A percentile compares a stretch with the other conserved stretches of the same genome.
Evolutionary conservation across 2,113 vertebrate genomes (phyloP).

Genomic region (Anser cygnoides): DNA sequence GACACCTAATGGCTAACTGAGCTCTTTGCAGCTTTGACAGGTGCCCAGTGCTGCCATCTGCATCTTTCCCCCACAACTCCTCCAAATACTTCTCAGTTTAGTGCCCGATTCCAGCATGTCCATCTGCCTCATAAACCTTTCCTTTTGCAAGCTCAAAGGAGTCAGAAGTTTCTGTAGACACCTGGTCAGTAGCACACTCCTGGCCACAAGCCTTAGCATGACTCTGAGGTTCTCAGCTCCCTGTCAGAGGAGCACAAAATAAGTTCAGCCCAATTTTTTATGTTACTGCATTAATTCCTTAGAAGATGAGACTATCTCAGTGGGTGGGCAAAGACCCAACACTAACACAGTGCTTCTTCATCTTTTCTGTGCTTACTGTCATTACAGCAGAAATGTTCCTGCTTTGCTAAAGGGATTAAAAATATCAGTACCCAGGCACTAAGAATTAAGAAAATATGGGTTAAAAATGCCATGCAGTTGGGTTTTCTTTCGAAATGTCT

Average conservation of each 20-base stretch:
- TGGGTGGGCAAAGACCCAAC: background rate
- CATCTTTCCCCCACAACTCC: background rate
- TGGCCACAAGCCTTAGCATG: background rate
- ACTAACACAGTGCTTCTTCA: background rate
- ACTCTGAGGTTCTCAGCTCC: background rate
- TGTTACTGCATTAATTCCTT: background rate
- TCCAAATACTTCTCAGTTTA: background rate
- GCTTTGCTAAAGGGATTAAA: conserved; percentile 21
- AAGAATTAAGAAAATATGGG: conserved; percentile 13
- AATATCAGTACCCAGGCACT: background rate
- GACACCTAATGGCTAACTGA: background rate
- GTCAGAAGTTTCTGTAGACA: background rate
- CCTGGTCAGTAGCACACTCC: background rate
- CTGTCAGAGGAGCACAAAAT: background rate
- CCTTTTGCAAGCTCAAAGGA: background rate
- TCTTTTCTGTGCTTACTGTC: background rate
- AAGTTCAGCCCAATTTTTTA: background rate
- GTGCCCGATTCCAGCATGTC: background rate
- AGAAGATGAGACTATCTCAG: background rate
- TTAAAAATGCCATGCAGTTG: background rate
- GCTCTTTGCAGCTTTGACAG: background rate
- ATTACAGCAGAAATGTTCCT: background rate
- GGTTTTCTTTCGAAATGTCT: conserved; percentile 9
- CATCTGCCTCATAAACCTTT: background rate
- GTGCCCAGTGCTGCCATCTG: background rate